Evolutionary conservation across 2,888 invertebrate genomes (phyloP).

Genomic region (Amiota mariae): DNA sequence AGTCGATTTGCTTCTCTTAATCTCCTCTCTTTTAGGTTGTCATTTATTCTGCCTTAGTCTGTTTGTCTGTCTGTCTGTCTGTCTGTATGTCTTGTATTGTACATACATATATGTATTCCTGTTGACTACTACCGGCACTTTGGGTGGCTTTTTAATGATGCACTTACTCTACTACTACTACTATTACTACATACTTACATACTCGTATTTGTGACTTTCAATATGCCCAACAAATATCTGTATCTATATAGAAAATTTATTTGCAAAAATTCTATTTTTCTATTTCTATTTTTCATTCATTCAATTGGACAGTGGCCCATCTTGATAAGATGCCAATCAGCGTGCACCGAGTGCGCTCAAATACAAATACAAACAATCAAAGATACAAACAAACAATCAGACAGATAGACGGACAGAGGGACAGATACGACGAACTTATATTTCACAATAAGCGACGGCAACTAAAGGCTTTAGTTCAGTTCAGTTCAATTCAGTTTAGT

Average conservation of each 20-base stretch:
- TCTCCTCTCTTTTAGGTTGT: too few relatives aligned
- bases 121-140: constrained; percentile 35
- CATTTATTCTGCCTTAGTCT: background rate
- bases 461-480: constrained; percentile 28
- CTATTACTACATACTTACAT: too few relatives aligned
- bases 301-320: constrained; percentile 73
- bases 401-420: background rate
- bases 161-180: background rate
- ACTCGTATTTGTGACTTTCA: constrained; percentile 26
- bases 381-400: background rate
- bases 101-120: background rate
- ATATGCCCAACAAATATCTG: constrained; percentile 22
- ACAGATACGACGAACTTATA: constrained; percentile 3
- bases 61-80: background rate
- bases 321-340: constrained; percentile 73
- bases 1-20: too few relatives aligned
- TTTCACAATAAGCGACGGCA: background rate
- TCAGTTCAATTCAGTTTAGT: constrained; percentile 67
- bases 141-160: constrained; percentile 51
- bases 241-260: constrained; percentile 54
- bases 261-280: constrained; percentile 55
- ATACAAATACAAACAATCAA: background rate
- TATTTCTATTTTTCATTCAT: constrained; percentile 53
- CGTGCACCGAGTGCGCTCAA: constrained; percentile 50
- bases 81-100: background rate